phyloP scores from a whole-genome alignment of 2,888 invertebrate genomes.

The Sinhomidia bicolor region DNA sequence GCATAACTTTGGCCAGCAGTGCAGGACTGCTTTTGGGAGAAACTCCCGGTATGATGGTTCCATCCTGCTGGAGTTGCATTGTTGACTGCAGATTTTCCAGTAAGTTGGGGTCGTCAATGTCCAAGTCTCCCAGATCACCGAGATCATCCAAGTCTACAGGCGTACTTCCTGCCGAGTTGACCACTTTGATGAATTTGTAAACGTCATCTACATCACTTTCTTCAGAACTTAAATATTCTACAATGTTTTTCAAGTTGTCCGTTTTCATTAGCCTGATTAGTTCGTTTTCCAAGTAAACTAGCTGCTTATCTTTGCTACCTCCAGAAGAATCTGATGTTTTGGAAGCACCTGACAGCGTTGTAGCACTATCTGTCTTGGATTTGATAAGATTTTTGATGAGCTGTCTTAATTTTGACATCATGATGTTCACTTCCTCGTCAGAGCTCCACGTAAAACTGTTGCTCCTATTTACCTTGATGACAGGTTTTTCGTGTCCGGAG shows the following conservation, averaged over 20 bases:
- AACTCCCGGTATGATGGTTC: constrained; percentile 45
- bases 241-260: constrained; percentile 94
- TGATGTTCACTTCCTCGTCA: constrained; percentile 95
- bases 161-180: constrained; percentile 81
- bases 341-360: background rate
- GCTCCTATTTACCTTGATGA: constrained; percentile 77
- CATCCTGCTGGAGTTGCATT: constrained; percentile 71
- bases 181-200: constrained; percentile 94
- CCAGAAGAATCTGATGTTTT: background rate
- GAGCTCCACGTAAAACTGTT: constrained; percentile 90
- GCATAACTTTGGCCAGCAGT: constrained; percentile 94
- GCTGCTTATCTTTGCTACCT: constrained; percentile 88
- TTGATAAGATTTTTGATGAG: constrained; percentile 94
- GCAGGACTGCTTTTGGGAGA: constrained; percentile 89
- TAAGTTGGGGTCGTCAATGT: constrained; percentile 73
- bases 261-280: constrained; percentile 95
- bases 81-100: constrained; percentile 77
- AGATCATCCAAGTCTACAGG: constrained; percentile 75
- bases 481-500: constrained; percentile 70
- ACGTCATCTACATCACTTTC: constrained; percentile 97
- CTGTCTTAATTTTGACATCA: constrained; percentile 97
- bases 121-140: constrained; percentile 78
- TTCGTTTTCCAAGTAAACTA: constrained; percentile 94
- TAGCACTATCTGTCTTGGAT: constrained; percentile 68
- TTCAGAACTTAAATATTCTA: constrained; percentile 95